Evolutionary conservation across 1,140 invertebrate genomes (phyloP), one percentile per base, ranked within the genome.

Genomic region (Calosoma granatense): DNA sequence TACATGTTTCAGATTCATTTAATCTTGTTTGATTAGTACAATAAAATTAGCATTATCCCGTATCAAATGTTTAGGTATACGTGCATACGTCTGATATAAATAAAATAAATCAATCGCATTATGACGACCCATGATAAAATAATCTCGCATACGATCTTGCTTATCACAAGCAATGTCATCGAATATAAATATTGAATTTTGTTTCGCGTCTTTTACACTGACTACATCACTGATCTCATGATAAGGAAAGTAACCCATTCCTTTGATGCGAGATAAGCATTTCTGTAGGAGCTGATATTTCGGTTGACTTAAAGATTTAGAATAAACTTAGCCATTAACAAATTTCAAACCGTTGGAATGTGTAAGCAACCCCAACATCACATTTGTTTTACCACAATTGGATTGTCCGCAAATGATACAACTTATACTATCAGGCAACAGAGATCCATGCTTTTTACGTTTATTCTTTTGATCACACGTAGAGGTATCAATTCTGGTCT

Each of bases 11-110:
- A 72, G 53, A 64, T 74, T 74, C 14, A 64, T 56, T 21, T 70
- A 66, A 66, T 74, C 68, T 62, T 72, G 68, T 56, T 64, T 66
- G 58, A 74, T 74, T 12, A 72, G 2, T 53, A 70, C 59, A 19
- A 74, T 55, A 19, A 74, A 63, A 59, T 74, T 73, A 6, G 64
- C 63, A 64, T 71, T 74, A 61, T 73, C 69, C 20, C 68, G 57
- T 30, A 72, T 61, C 11, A 73, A 53, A 60, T 71, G 68, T 65
- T 74, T 74, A 9, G 67, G 67, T 39, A 72, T 70, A 39, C 59
- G 58, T 14, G 65, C 4, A 73, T 64, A 41, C 60, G 64, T n/a
- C n/a, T n/a, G n/a, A n/a, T n/a, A n/a, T n/a, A n/a, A n/a, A n/a
- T n/a, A n/a, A n/a, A n/a, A n/a, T n/a, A n/a, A n/a, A n/a, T n/a